Conservation (phyloP, 1,140 invertebrate species). For the Chrysomallon squamiferum region DNA sequence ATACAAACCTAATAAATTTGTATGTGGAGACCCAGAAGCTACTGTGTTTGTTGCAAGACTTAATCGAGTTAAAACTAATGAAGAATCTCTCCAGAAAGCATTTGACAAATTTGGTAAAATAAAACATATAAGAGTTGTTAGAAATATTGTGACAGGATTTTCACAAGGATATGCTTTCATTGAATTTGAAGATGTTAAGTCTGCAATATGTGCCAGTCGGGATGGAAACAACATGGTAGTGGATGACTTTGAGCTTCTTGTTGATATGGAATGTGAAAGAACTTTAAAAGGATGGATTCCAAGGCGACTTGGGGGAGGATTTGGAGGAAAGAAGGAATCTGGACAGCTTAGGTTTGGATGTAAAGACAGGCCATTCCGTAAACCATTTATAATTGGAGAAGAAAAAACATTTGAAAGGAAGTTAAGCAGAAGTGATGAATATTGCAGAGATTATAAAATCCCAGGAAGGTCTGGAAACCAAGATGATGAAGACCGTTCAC, state of each 20-base stretch:
- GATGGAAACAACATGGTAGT: constrained; percentile 72
- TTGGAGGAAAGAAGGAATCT: constrained; percentile 86
- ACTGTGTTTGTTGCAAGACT: constrained; percentile 84
- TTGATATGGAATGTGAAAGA: constrained; percentile 68
- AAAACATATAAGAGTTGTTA: constrained; percentile 73
- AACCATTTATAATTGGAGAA: constrained; percentile 25
- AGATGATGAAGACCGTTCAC: too few relatives aligned
- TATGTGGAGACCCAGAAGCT: constrained; percentile 71
- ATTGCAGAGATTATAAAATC: too few relatives aligned
- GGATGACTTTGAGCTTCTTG: constrained; percentile 69
- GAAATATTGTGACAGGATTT: constrained; percentile 82
- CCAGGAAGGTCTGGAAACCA: too few relatives aligned
- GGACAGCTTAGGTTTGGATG: constrained; percentile 89
- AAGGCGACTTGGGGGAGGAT: constrained; percentile 83
- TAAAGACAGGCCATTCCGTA: constrained; percentile 73
- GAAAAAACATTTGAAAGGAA: background rate
- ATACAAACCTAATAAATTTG: constrained; percentile 70
- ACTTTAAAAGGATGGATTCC: constrained; percentile 81
- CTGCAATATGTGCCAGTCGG: constrained; percentile 70
- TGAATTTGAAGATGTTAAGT: constrained; percentile 74
- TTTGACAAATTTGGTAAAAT: constrained; percentile 67
- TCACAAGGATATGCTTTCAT: constrained; percentile 87
- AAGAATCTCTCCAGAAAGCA: constrained; percentile 62
- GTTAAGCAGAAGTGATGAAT: too few relatives aligned
- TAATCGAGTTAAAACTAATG: constrained; percentile 72